Base-by-base conservation (phyloP, 2,113 vertebrate genomes). In the Saguinus imperator region DNA sequence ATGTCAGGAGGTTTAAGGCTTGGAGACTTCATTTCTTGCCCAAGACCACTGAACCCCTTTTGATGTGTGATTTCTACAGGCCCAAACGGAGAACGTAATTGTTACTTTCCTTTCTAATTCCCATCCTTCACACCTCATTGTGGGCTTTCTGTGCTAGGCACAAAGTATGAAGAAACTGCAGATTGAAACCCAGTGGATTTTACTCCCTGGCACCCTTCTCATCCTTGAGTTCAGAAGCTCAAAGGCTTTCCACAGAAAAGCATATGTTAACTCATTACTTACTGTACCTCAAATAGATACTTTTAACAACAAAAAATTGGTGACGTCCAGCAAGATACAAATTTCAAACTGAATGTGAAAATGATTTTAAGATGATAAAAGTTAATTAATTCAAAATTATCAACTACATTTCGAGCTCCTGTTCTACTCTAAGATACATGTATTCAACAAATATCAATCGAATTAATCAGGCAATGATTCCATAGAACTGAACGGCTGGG, bases 331-430 rank as follows among this genome's bases (percentile, higher is more conserved):
- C 35, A 91, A 91, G 32, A 66, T 40, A 85, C 6, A 70, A 37
- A 83, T 72, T 83, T 12, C 9, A 92, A 95, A 10, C 18, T 80
- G 76, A 95, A 9, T 76, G 29, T 77, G 58, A 96, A 94, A 61
- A 73, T 43, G 45, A 88, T 57, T 86, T 91, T 64, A 85, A 87
- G 5, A 48, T 92, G 66, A 55, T 43, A 1, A 55, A 85, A 70
- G 25, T 87, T 87, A 77, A 40, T 29, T 85, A 2, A 18, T 66
- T 48, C 82, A 88, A 70, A 70, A 85, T 50, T 45, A 75, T 70
- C 21, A 48, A 14, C 1, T 72, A 43, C 37, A 77, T 25, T 27
- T n/a, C 82, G 35, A 89, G 52, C 8, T 84, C 37, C n/a, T 8
- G 13, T 83, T 87, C 18, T 84, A 92, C 57, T 72, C 11, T 48